A percentile compares a stretch with the other conserved stretches of the same genome.
These are phyloP conservation scores for Boloria selene DNA, from an alignment of 2,888 invertebrate genomes.

Conservation along the genomic window DNA sequence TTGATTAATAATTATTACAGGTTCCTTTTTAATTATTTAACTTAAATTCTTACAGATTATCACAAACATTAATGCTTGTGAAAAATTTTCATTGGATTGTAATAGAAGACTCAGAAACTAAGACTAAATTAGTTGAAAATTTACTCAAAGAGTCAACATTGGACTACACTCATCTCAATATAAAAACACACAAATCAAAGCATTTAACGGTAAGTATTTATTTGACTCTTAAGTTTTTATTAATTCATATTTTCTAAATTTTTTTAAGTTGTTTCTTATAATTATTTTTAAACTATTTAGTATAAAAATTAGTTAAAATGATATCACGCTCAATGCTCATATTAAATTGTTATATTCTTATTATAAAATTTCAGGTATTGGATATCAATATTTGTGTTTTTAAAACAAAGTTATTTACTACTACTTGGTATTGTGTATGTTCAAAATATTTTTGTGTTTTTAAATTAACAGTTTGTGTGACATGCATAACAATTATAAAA, in stretches of 20 bases:
- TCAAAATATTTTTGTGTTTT: constrained; percentile 24
- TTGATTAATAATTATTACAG: background rate
- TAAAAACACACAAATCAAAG: constrained; percentile 75
- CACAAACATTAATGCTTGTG: constrained; percentile 92
- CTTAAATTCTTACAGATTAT: constrained; percentile 82
- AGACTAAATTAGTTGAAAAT: constrained; percentile 87
- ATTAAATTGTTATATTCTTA: background rate
- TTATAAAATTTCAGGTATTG: constrained; percentile 60
- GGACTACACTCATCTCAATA: constrained; percentile 84
- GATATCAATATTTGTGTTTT: constrained; percentile 71
- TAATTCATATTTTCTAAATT: no score
- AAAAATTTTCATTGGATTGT: constrained; percentile 96
- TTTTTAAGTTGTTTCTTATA: no score
- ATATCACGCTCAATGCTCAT: no score
- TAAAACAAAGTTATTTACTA: constrained; percentile 58
- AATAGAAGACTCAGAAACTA: constrained; percentile 91
- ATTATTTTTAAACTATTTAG: no score
- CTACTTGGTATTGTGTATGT: constrained; percentile 75
- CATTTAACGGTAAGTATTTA: constrained; percentile 69
- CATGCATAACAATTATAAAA: background rate
- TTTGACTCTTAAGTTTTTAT: background rate
- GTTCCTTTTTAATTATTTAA: constrained; percentile 31
- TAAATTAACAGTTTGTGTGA: constrained; percentile 1
- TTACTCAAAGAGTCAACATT: constrained; percentile 86
- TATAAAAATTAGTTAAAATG: no score